Conservation (phyloP, 2,888 invertebrate species). For the Thymelicus lineola region DNA sequence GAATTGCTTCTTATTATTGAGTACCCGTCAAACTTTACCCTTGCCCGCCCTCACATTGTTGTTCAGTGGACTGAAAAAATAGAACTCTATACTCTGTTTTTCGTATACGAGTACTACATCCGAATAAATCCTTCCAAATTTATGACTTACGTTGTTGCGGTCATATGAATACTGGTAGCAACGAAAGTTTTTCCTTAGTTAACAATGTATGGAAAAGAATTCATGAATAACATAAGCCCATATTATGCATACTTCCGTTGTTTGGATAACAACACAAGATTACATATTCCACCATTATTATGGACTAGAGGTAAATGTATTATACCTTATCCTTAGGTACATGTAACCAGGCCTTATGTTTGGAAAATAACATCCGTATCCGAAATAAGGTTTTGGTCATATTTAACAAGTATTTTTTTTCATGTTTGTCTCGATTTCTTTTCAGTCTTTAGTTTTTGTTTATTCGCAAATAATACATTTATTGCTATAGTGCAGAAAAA, state of each 20-base stretch:
- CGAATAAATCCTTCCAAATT: slow-evolving; percentile 28
- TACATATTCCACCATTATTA: slow-evolving; percentile 8
- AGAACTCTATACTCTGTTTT: slow-evolving; percentile 50
- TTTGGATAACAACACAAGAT: slow-evolving; percentile 22
- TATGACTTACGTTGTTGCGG: slow-evolving; percentile 27
- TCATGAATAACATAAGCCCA: slow-evolving; percentile 35
- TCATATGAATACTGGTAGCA: slow-evolving; percentile 26
- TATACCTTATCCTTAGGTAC: no score
- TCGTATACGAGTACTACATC: slow-evolving; percentile 29
- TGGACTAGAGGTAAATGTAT: neutral
- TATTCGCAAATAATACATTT: no score
- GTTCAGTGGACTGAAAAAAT: slow-evolving; percentile 56
- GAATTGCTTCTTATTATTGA: slow-evolving; percentile 48
- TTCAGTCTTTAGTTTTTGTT: no score
- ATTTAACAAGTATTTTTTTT: no score
- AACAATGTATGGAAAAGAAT: slow-evolving; percentile 36
- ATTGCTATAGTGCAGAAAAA: no score
- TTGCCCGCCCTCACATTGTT: slow-evolving; percentile 53
- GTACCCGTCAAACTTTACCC: slow-evolving; percentile 50
- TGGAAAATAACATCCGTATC: no score
- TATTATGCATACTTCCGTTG: slow-evolving; percentile 33
- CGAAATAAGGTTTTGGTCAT: no score
- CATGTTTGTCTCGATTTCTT: no score
- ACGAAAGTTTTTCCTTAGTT: slow-evolving; percentile 30
- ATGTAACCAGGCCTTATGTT: no score